Conservation (phyloP, 2,888 invertebrate species). For the Sisyra nigra region DNA sequence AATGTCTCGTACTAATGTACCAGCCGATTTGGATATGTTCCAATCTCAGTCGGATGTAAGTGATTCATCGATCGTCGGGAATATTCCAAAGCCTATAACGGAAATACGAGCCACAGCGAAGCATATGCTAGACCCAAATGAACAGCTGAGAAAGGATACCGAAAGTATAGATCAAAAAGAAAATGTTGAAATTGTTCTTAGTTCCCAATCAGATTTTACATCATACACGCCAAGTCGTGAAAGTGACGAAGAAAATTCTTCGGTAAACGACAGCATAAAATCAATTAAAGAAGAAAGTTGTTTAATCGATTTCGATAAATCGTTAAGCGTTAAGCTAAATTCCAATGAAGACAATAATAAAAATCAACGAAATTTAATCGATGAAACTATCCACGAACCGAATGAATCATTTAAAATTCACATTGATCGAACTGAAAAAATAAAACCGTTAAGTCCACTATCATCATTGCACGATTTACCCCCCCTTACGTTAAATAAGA, state of each 20-base stretch:
- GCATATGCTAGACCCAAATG: neutral
- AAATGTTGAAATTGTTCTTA: neutral
- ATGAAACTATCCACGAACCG: neutral
- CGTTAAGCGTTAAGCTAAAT: neutral
- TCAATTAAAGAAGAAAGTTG: constrained; percentile 8
- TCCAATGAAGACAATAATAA: neutral
- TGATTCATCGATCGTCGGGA: neutral
- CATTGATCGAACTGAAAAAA: constrained; percentile 1
- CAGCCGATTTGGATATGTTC: neutral
- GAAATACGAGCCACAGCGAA: constrained; percentile 3
- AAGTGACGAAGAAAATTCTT: constrained; percentile 15
- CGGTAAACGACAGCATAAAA: constrained; percentile 17
- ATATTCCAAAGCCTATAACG: constrained; percentile 7
- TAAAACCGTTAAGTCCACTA: constrained; percentile 13
- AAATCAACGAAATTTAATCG: neutral
- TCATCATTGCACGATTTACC: constrained; percentile 22
- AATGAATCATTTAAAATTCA: neutral
- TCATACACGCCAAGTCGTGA: too few species aligned
- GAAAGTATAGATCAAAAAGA: neutral
- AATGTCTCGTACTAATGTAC: neutral
- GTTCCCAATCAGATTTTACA: constrained; percentile 2
- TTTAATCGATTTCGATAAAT: constrained; percentile 11
- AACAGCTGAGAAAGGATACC: neutral
- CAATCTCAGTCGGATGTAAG: neutral
- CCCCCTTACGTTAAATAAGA: constrained; percentile 21